These are phyloP conservation scores for Entomobrya proxima DNA, from an alignment of 2,888 invertebrate genomes.

Conservation along the genomic window DNA sequence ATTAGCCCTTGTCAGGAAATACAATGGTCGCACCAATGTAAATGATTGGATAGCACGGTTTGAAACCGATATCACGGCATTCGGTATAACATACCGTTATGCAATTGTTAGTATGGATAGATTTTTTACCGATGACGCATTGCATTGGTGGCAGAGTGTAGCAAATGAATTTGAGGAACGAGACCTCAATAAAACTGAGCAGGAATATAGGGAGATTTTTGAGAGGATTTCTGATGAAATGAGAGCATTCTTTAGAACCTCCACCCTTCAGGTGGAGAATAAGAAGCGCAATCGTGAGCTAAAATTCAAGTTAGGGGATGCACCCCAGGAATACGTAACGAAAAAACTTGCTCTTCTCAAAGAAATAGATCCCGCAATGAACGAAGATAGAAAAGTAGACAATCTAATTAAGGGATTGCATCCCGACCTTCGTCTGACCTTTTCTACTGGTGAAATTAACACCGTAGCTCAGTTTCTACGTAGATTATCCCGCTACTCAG, in stretches of 20 bases:
- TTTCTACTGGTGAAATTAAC: too few relatives aligned
- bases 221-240: background rate
- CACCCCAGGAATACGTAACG: background rate
- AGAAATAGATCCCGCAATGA: background rate
- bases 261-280: background rate
- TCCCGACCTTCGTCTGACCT: too few relatives aligned
- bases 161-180: background rate
- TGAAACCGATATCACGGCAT: background rate
- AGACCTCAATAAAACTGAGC: background rate
- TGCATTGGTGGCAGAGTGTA: background rate
- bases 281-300: background rate
- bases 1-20: too few relatives aligned
- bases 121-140: background rate
- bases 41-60: background rate
- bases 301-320: background rate
- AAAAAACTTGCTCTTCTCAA: background rate
- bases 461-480: background rate
- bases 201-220: background rate
- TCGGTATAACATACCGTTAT: background rate
- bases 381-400: background rate
- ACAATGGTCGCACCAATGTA: background rate
- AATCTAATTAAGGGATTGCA: background rate
- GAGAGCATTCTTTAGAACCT: constrained; percentile 8
- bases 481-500: background rate
- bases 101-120: background rate